These are phyloP conservation scores for Adineta ricciae DNA, from an alignment of 2,888 invertebrate species.

Conservation along the genomic window DNA sequence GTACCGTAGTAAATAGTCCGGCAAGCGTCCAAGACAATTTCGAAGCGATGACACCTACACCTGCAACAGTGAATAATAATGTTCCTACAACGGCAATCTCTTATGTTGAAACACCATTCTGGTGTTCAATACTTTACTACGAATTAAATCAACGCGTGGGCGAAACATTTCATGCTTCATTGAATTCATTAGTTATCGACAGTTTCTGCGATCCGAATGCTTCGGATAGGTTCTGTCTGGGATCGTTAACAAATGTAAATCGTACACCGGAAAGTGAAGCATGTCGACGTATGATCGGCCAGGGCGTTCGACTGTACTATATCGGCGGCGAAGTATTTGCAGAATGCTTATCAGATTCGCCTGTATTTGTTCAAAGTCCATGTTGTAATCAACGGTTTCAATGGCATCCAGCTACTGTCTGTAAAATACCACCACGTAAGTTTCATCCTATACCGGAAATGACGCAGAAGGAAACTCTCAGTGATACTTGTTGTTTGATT, in stretches of 20 bases:
- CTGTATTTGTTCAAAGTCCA: conserved; percentile 93
- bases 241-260: conserved; percentile 93
- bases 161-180: conserved; percentile 61
- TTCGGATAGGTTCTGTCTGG: conserved; percentile 88
- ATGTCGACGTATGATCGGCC: conserved; percentile 90
- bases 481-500: too few relatives aligned
- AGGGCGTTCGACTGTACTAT: conserved; percentile 76
- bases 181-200: conserved; percentile 70
- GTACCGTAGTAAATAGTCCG: neutral
- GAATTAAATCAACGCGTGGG: conserved; percentile 94
- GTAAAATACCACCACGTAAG: conserved; percentile 78
- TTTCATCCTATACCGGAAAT: too few relatives aligned
- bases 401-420: conserved; percentile 96
- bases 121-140: conserved; percentile 97
- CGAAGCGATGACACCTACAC: conserved; percentile 5
- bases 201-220: conserved; percentile 97
- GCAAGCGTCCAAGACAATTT: neutral
- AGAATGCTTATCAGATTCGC: conserved; percentile 88
- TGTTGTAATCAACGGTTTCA: conserved; percentile 90
- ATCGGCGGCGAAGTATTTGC: conserved; percentile 95
- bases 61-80: neutral
- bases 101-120: conserved; percentile 77
- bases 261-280: conserved; percentile 96
- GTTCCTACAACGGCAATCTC: conserved; percentile 18
- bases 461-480: too few relatives aligned